phyloP scores from a whole-genome alignment of 2,113 vertebrate genomes.

The Azemiops feae region DNA sequence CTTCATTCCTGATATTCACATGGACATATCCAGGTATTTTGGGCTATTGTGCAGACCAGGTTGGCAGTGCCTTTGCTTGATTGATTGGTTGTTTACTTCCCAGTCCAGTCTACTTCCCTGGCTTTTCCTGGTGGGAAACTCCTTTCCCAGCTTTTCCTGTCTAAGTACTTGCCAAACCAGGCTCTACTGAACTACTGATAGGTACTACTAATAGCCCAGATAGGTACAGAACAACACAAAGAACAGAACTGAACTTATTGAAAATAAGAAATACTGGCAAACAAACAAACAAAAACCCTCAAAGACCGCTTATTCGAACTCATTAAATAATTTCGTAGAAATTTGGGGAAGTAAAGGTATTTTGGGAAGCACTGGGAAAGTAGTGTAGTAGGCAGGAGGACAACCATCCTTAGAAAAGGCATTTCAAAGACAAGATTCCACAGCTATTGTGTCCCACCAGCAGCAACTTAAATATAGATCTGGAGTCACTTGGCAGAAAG shows the following conservation, averaged over 20 bases:
- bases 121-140: not conserved
- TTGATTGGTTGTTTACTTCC: not conserved
- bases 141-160: not conserved
- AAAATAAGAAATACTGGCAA: not conserved
- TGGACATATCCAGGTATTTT: not conserved
- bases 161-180: not conserved
- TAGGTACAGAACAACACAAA: not conserved
- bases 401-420: not conserved
- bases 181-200: not conserved
- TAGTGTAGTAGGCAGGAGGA: not conserved
- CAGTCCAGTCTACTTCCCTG: not conserved
- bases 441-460: not conserved
- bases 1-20: not conserved
- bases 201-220: not conserved
- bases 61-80: not conserved
- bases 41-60: not conserved
- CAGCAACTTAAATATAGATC: not conserved
- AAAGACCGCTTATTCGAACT: not conserved
- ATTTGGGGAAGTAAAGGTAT: not conserved
- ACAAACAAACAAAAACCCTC: not conserved
- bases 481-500: not conserved
- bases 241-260: not conserved
- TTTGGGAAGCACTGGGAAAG: not conserved
- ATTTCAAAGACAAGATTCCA: not conserved
- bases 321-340: not conserved